These are phyloP conservation scores for Lytechinus pictus DNA, from an alignment of 35 echinoderm and acorn worm genomes.

Conservation along the genomic window DNA sequence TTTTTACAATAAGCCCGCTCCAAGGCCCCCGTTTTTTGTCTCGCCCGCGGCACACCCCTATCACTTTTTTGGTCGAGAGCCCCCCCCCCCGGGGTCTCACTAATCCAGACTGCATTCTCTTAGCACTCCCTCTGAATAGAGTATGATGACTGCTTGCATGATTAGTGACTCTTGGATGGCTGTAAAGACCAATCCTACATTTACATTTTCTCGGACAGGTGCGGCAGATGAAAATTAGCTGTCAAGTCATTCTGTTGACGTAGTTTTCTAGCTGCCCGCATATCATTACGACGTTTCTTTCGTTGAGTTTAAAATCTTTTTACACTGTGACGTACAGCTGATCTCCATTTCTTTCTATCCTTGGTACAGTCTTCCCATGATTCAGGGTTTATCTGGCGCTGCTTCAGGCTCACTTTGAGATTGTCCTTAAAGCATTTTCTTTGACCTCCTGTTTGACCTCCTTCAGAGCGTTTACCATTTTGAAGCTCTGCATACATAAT, in stretches of 20 bases:
- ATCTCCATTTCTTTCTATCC: conserved; percentile 27
- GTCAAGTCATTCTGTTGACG: neutral
- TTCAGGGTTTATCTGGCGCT: conserved; percentile 14
- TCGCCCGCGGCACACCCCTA: too few species aligned
- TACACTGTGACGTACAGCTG: conserved; percentile 23
- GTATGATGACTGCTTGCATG: neutral
- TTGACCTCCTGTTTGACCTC: conserved; percentile 50
- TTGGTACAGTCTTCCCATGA: neutral
- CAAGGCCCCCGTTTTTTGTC: too few species aligned
- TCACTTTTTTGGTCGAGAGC: too few species aligned
- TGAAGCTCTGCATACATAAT: conserved; percentile 38
- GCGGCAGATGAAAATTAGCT: neutral
- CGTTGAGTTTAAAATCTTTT: neutral
- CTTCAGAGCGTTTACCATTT: conserved; percentile 42
- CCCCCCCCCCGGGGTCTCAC: too few species aligned
- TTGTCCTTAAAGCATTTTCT: conserved; percentile 55
- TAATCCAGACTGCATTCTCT: too few species aligned
- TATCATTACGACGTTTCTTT: neutral
- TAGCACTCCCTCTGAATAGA: neutral
- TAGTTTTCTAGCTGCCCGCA: neutral
- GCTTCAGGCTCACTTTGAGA: conserved; percentile 5
- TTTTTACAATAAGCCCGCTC: too few species aligned
- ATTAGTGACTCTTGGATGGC: too few species aligned
- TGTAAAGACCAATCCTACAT: neutral
- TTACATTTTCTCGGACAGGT: conserved; percentile 14